phyloP scores from a whole-genome alignment of 2,113 vertebrate species.

The Mionectes macconnelli region DNA sequence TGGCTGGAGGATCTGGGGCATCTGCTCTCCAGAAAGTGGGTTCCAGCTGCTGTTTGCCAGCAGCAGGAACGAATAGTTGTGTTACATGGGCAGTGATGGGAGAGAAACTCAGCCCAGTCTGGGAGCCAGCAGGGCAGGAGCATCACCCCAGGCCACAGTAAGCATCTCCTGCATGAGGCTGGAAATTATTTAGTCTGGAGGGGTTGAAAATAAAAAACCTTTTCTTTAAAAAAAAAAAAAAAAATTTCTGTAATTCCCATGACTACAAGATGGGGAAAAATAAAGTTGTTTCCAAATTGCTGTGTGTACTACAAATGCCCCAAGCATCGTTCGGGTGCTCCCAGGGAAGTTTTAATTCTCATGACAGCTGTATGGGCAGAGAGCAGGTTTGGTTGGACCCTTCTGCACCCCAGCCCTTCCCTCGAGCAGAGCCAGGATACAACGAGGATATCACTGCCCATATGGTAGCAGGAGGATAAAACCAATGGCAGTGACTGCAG shows the following conservation, averaged over 20 bases:
- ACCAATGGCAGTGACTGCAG: neutral
- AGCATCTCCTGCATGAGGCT: neutral
- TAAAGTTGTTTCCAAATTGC: neutral
- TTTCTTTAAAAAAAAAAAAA: neutral
- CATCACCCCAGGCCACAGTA: neutral
- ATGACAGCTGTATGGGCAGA: neutral
- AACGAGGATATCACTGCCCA: neutral
- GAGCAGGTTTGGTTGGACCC: neutral
- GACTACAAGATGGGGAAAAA: neutral
- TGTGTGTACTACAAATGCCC: neutral
- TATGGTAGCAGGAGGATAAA: neutral
- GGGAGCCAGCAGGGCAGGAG: neutral
- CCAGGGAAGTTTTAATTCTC: neutral
- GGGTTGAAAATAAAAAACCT: neutral
- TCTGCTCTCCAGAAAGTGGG: neutral
- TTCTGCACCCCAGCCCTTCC: neutral
- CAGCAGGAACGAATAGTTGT: neutral
- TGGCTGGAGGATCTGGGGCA: neutral
- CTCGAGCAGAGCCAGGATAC: neutral
- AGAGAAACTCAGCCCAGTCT: neutral
- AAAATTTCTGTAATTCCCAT: neutral
- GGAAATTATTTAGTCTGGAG: neutral
- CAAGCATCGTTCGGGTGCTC: rapidly evolving
- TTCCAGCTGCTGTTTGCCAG: neutral
- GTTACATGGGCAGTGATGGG: neutral